Conservation (phyloP, 2,797 vertebrate species). For the Carcharodon carcharias region DNA sequence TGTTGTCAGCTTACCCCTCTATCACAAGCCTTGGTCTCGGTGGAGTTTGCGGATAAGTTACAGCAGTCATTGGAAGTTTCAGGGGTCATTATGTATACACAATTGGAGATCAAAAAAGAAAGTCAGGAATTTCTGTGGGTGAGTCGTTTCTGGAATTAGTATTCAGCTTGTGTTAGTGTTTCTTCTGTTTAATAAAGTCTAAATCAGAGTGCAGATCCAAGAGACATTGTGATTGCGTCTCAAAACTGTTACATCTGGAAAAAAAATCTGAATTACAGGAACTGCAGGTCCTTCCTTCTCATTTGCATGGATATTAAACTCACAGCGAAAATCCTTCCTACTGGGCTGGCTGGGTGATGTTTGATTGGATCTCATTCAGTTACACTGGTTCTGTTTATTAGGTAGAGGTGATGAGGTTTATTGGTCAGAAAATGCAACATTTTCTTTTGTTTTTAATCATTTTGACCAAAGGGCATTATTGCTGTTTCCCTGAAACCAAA, state of each 20-base stretch:
- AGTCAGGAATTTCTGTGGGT: not conserved
- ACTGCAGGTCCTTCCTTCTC: not conserved
- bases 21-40: not conserved
- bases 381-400: not conserved
- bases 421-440: not conserved
- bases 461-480: not conserved
- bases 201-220: not conserved
- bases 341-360: not conserved
- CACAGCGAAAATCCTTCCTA: too few species aligned
- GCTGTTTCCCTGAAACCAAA: not conserved
- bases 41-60: not conserved
- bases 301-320: constrained; percentile 32
- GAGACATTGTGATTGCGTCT: not conserved
- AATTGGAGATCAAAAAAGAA: not conserved
- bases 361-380: not conserved
- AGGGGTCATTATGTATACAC: not conserved
- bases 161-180: not conserved
- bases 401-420: not conserved
- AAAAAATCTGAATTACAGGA: not conserved
- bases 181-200: not conserved
- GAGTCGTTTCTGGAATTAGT: not conserved
- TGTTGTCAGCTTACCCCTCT: not conserved
- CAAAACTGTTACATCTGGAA: not conserved
- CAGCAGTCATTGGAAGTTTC: not conserved
- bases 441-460: not conserved